Percentiles rank a stretch among this genome's conserved stretches.
phyloP scores from a whole-genome alignment of 2,888 invertebrate genomes.

The Pemphredon lugubris region DNA sequence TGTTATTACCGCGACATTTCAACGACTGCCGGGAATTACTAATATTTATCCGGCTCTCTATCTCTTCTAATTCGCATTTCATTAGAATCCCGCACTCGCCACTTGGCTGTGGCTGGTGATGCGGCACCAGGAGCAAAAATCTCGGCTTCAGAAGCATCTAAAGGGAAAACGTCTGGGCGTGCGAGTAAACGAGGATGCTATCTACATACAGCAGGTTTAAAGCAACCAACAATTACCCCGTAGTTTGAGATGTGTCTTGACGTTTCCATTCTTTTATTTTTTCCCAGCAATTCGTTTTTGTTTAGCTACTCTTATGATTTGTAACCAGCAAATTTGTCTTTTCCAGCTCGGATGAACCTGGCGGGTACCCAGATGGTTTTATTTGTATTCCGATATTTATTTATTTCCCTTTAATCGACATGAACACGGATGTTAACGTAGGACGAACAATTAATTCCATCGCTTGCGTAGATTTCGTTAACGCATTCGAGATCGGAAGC shows the following conservation, averaged over 20 bases:
- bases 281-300: conserved; percentile 10
- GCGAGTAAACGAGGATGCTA: conserved; percentile 72
- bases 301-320: not conserved
- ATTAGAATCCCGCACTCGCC: conserved; percentile 81
- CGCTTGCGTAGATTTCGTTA: too few relatives aligned
- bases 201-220: conserved; percentile 76
- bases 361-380: too few relatives aligned
- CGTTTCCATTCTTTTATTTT: conserved; percentile 11
- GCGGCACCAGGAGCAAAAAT: conserved; percentile 78
- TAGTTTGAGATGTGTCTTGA: conserved; percentile 37
- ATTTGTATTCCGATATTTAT: too few relatives aligned
- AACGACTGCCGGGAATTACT: too few relatives aligned
- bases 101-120: conserved; percentile 82
- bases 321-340: not conserved
- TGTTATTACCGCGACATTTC: too few relatives aligned
- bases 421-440: too few relatives aligned
- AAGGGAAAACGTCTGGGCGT: conserved; percentile 73
- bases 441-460: too few relatives aligned
- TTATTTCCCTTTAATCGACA: too few relatives aligned
- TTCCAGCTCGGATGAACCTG: too few relatives aligned
- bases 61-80: conserved; percentile 46
- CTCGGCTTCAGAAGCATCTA: conserved; percentile 74
- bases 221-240: conserved; percentile 43
- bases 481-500: too few relatives aligned
- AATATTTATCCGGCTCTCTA: too few relatives aligned